Conservation (phyloP, 2,113 vertebrate genomes). For the Varanus salvator region DNA sequence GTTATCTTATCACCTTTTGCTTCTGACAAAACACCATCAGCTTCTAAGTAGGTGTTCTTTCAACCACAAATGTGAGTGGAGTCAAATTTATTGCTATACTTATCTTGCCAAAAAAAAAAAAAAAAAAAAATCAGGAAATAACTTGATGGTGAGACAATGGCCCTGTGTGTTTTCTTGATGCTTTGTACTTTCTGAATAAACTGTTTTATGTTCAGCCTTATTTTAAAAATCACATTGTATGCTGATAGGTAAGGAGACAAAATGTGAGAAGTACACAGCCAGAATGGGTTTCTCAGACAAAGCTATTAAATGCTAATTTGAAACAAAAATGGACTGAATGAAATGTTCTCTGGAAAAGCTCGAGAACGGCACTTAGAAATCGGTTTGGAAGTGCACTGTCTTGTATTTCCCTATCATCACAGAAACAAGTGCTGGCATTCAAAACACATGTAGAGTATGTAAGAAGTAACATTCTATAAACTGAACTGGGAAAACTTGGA, state of each 20-base stretch:
- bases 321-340: neutral
- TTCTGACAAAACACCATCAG: neutral
- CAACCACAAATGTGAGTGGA: neutral
- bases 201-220: neutral
- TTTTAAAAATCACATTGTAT: neutral
- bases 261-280: neutral
- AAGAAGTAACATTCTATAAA: conserved; percentile 12
- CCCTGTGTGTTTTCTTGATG: neutral
- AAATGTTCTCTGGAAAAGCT: conserved; percentile 18
- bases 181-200: neutral
- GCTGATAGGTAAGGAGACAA: neutral
- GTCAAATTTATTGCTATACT: neutral
- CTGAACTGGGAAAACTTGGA: fast-evolving
- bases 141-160: neutral
- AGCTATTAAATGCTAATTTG: conserved; percentile 4
- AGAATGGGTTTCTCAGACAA: neutral
- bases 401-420: fast-evolving
- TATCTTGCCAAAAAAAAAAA: conserved; percentile 4
- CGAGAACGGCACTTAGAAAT: neutral
- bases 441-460: fast-evolving
- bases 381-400: neutral
- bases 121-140: neutral
- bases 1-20: neutral
- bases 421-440: neutral
- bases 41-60: neutral